phyloP scores from a whole-genome alignment of 2,797 vertebrate genomes.

The Distichodus sexfasciatus region DNA sequence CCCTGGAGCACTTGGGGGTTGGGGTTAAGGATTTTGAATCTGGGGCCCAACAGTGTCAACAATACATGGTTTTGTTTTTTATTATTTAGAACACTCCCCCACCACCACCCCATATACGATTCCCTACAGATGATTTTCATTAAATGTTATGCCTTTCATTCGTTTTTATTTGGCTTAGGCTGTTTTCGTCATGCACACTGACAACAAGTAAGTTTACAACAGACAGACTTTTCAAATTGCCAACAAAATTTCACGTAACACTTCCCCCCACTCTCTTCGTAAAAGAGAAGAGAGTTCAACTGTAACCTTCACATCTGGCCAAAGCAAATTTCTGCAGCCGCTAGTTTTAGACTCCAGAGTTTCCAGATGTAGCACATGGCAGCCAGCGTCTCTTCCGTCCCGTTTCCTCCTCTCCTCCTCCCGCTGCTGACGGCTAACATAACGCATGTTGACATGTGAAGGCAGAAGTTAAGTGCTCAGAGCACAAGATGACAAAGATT shows the following conservation, averaged over 20 bases:
- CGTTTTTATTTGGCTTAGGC: too few relatives aligned
- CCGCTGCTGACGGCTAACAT: constrained; percentile 60
- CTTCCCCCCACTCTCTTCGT: constrained; percentile 12
- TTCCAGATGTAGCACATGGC: not conserved
- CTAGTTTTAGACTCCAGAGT: not conserved
- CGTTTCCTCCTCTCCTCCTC: not conserved
- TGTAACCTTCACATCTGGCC: constrained; percentile 24
- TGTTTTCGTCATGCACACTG: too few relatives aligned
- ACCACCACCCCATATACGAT: too few relatives aligned
- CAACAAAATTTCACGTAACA: constrained; percentile 29
- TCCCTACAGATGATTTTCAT: too few relatives aligned
- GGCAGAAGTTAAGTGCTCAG: constrained; percentile 18
- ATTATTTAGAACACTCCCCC: too few relatives aligned
- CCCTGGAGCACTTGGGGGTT: too few relatives aligned
- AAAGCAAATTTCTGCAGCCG: not conserved
- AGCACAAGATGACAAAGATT: not conserved
- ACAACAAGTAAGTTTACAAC: too few relatives aligned
- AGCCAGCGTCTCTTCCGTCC: not conserved
- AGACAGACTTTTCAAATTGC: too few relatives aligned
- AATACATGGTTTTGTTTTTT: too few relatives aligned
- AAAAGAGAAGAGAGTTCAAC: constrained; percentile 21
- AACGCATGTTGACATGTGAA: constrained; percentile 62
- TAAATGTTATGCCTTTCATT: too few relatives aligned
- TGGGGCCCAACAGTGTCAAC: too few relatives aligned
- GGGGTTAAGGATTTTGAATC: too few relatives aligned